phyloP scores from a whole-genome alignment of 1,140 invertebrate genomes.

The Mesaphorura yosii region DNA sequence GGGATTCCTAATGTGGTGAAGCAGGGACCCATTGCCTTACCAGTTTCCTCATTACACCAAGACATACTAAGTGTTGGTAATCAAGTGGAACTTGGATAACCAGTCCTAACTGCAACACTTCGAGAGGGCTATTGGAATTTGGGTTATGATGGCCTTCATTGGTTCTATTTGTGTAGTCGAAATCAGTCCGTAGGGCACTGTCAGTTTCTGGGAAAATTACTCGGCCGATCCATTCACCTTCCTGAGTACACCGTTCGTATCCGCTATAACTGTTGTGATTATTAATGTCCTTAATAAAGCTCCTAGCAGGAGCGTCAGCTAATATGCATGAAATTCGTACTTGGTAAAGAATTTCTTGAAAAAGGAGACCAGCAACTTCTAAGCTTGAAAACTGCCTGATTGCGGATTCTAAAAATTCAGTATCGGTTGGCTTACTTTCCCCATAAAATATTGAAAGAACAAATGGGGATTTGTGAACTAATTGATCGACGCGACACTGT shows the following conservation, averaged over 20 bases:
- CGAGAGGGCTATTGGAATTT: background rate
- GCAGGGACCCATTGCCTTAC: conserved; percentile 32
- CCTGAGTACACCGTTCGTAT: conserved; percentile 35
- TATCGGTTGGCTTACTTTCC: background rate
- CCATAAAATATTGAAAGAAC: background rate
- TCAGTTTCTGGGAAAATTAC: conserved; percentile 5
- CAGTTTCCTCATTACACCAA: conserved; percentile 33
- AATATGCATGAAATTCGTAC: conserved; percentile 11
- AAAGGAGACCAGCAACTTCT: background rate
- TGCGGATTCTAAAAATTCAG: background rate
- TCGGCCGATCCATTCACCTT: conserved; percentile 27
- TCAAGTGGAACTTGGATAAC: background rate
- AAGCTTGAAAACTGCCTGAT: conserved; percentile 6
- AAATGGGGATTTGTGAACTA: background rate
- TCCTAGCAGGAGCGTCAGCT: conserved; percentile 23
- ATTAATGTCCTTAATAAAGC: conserved; percentile 10
- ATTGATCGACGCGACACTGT: background rate
- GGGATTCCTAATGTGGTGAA: background rate
- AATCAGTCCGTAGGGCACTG: background rate
- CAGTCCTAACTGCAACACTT: background rate
- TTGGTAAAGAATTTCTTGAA: conserved; percentile 1
- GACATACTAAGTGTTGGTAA: conserved; percentile 8
- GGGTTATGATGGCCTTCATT: background rate
- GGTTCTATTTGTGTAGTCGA: background rate
- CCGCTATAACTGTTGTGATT: conserved; percentile 32